A percentile compares a stretch with the other conserved stretches of the same genome.
Evolutionary conservation across 2,113 vertebrate species (phyloP).

Genomic region (Aphyosemion australe): DNA sequence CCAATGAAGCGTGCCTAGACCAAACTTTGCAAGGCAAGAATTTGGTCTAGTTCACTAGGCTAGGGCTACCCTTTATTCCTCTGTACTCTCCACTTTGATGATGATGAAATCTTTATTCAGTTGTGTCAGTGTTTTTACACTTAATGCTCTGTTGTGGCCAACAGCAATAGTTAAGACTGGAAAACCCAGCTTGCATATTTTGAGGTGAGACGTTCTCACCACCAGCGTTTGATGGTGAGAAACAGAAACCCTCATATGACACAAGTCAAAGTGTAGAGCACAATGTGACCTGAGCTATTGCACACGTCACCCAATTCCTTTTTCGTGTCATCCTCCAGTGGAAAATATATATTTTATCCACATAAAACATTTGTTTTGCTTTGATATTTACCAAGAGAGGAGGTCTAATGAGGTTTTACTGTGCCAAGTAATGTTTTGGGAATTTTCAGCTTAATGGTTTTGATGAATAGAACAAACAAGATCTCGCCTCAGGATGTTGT

Average conservation of each 20-base stretch:
- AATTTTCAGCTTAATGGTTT: slow-evolving; percentile 52
- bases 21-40: too few species aligned
- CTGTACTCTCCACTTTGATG: not conserved
- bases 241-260: too few species aligned
- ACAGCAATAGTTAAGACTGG: not conserved
- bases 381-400: slow-evolving; percentile 27
- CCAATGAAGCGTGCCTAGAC: too few species aligned
- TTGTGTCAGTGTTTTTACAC: slow-evolving; percentile 13
- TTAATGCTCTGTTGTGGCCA: not conserved
- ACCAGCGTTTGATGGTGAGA: too few species aligned
- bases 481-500: slow-evolving; percentile 43
- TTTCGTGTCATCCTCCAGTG: slow-evolving; percentile 6
- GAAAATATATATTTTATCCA: slow-evolving; percentile 14
- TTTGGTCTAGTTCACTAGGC: too few species aligned
- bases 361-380: slow-evolving; percentile 11
- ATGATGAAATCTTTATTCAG: slow-evolving; percentile 18
- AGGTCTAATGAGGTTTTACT: slow-evolving; percentile 40
- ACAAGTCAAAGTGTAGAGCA: not conserved
- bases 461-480: slow-evolving; percentile 59
- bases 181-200: not conserved
- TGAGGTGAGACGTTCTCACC: not conserved
- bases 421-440: slow-evolving; percentile 43
- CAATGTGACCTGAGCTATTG: not conserved
- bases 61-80: not conserved
- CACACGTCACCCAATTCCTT: not conserved